phyloP scores from a whole-genome alignment of 2,888 invertebrate species.

The Epirrhoe alternata region DNA sequence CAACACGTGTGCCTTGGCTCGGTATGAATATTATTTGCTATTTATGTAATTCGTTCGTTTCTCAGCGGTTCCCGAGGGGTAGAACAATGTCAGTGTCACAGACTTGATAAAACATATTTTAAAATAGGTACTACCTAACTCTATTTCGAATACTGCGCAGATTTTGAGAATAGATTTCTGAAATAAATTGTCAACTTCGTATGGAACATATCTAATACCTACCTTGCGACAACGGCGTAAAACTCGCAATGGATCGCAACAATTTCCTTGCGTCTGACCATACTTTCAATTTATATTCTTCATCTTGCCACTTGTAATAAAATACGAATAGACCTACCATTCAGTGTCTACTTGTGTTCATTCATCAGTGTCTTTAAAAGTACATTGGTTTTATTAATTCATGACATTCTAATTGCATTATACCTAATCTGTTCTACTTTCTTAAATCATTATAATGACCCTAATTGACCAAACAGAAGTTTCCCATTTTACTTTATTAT shows the following conservation, averaged over 20 bases:
- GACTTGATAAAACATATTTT: background rate
- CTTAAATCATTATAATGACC: background rate
- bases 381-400: too few species aligned
- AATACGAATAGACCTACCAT: background rate
- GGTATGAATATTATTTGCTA: constrained; percentile 30
- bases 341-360: background rate
- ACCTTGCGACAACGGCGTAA: constrained; percentile 7
- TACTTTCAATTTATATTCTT: background rate
- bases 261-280: constrained; percentile 23
- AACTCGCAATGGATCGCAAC: constrained; percentile 33
- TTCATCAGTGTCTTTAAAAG: too few species aligned
- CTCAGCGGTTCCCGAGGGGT: constrained; percentile 23
- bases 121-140: too few species aligned
- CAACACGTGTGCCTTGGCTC: constrained; percentile 15
- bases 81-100: constrained; percentile 14
- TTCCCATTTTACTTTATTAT: constrained; percentile 7
- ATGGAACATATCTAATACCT: constrained; percentile 11
- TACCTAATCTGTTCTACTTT: constrained; percentile 1
- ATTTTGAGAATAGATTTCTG: background rate
- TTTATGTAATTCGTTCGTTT: constrained; percentile 35
- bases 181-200: constrained; percentile 8
- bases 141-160: too few species aligned
- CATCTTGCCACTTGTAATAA: too few species aligned
- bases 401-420: background rate
- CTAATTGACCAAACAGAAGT: constrained; percentile 15